phyloP scores from a whole-genome alignment of 2,888 invertebrate species.

The Dendrolimus pini region DNA sequence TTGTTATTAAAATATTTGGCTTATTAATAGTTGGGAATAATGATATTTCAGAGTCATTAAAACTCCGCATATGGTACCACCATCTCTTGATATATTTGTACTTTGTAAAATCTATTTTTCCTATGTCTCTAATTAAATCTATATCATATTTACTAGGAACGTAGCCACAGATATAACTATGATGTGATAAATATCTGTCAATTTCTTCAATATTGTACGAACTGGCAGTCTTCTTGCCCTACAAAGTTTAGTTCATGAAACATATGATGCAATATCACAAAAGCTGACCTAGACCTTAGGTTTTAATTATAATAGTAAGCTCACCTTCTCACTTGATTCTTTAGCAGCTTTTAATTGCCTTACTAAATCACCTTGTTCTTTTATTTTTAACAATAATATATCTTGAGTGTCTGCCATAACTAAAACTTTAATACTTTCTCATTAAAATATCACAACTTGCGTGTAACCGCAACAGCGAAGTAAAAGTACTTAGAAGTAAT shows the following conservation, averaged over 20 bases:
- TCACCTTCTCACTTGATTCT: constrained; percentile 86
- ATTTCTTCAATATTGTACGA: constrained; percentile 42
- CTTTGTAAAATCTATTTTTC: constrained; percentile 42
- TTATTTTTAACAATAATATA: constrained; percentile 51
- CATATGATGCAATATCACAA: constrained; percentile 31
- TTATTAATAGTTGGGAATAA: constrained; percentile 47
- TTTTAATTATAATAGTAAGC: constrained; percentile 1
- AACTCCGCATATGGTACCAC: constrained; percentile 79
- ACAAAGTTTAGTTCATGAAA: constrained; percentile 34
- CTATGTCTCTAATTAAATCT: constrained; percentile 45
- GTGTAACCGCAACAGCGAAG: constrained; percentile 20
- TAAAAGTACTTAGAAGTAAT: constrained; percentile 45
- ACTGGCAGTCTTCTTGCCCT: constrained; percentile 36
- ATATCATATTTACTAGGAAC: constrained; percentile 70
- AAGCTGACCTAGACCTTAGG: constrained; percentile 1
- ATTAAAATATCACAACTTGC: constrained; percentile 7
- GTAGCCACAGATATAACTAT: constrained; percentile 77
- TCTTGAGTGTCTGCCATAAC: constrained; percentile 59
- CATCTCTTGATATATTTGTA: constrained; percentile 75
- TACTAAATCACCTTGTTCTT: constrained; percentile 86
- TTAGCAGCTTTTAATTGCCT: constrained; percentile 88
- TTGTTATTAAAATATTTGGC: constrained; percentile 29
- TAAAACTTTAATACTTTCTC: constrained; percentile 4
- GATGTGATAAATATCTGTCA: constrained; percentile 62
- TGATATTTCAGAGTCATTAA: constrained; percentile 63